A percentile compares a stretch with the other conserved stretches of the same genome.
phyloP scores from a whole-genome alignment of 1,140 invertebrate species.

The Scylla paramamosain region DNA sequence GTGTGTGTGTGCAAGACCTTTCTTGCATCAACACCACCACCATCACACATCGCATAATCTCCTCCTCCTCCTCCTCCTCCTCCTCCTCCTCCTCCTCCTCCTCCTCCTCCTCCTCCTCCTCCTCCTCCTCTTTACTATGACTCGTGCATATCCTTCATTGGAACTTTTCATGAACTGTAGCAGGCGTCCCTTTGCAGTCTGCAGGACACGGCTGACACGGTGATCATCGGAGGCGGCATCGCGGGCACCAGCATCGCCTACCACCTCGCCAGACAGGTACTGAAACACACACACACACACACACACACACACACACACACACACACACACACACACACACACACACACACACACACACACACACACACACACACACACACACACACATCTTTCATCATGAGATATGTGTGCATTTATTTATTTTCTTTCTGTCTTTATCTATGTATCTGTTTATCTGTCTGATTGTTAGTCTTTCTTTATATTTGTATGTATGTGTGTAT shows the following conservation, averaged over 20 bases:
- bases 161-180: too few relatives aligned
- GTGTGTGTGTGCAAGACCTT: background rate
- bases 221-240: conserved; percentile 80
- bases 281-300: conserved; percentile 7
- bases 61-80: background rate
- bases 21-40: too few relatives aligned
- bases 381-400: too few relatives aligned
- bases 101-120: background rate
- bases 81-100: background rate
- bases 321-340: conserved; percentile 35
- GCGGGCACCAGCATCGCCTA: conserved; percentile 80
- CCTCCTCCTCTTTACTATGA: background rate
- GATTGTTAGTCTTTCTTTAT: too few relatives aligned
- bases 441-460: too few relatives aligned
- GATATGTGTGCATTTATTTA: too few relatives aligned
- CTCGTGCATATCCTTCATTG: background rate
- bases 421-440: too few relatives aligned
- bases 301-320: background rate
- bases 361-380: too few relatives aligned
- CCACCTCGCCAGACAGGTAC: conserved; percentile 79
- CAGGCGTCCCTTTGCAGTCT: background rate
- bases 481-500: too few relatives aligned
- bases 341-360: conserved; percentile 41
- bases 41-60: background rate
- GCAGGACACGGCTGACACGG: conserved; percentile 78